Base-by-base conservation (phyloP, 2,797 vertebrate genomes). In the Tympanoctomys barrerae region DNA sequence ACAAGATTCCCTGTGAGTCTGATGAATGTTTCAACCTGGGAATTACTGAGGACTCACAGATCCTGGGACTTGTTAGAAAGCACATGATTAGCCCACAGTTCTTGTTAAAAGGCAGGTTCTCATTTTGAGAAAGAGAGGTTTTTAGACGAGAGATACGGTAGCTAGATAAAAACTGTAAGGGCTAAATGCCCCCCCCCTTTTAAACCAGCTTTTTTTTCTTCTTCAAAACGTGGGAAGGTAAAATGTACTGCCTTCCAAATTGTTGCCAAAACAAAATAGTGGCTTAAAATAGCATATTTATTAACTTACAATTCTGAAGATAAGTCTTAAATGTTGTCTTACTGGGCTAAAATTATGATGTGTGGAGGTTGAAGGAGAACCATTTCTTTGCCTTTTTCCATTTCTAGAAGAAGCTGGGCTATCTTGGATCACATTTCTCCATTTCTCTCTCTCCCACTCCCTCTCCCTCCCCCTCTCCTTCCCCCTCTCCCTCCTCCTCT, bases 231-330 rank as follows among this genome's bases (percentile, higher is more conserved):
- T 28, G 13, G 11, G 31, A 66, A 91, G 31, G 33, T 22, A 73
- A 61, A 94, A 8, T 73, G 36, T 66, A 22, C 49, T 54, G 24
- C 11, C 52, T 86, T 73, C 75, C 54, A 42, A 42, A 26, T 79
- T 86, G 64, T 64, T 90, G 59, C 70, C 77, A 36, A 89, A 89
- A 94, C 49, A 57, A 71, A 71, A 26, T 80, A 79, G 62, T 80
- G 7, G 24, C 71, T 90, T 59, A 64, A 81, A 73, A 46, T 49
- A 46, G 31, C 26, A 90, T 33, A 79, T 31, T 66, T 83, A 33
- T 89, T 54, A 84, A 68, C 31, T 75, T 66, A 59, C 3, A 31
- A 19, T 83, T 75, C 21, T n/a, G 46, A 46, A 73, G 7, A 19
- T 79, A 46, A 39, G 9, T 94, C 39, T 39, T 21, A 79, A 78